Conservation (phyloP, 2,113 vertebrate genomes). For the Xenopus laevis region DNA sequence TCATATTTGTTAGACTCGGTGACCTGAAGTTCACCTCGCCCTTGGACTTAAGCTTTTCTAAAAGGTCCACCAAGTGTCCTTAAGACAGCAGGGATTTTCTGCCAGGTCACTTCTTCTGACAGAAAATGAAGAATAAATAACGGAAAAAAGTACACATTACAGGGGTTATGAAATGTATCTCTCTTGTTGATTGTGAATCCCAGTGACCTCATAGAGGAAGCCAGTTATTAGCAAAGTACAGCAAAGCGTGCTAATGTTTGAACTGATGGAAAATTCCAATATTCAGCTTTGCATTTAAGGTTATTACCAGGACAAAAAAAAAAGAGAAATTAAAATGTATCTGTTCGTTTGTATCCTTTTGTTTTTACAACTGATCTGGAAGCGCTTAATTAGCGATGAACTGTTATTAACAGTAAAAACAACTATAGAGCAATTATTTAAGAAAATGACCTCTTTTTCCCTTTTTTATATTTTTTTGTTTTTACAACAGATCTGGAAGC, state of each 20-base stretch:
- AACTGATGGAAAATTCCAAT: constrained; percentile 10
- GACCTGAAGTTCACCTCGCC: constrained; percentile 98
- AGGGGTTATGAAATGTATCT: constrained; percentile 70
- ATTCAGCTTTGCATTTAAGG: no score
- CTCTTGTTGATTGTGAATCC: constrained; percentile 60
- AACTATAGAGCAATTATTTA: no score
- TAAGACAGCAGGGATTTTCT: constrained; percentile 72
- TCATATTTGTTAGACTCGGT: constrained; percentile 98
- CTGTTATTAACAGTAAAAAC: no score
- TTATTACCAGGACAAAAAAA: no score
- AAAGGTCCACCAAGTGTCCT: constrained; percentile 76
- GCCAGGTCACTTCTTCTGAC: constrained; percentile 75
- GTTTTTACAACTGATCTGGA: no score
- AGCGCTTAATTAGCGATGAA: no score
- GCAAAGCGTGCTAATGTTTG: background rate
- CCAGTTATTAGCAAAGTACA: constrained; percentile 4
- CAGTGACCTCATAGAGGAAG: constrained; percentile 37
- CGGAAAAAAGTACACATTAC: constrained; percentile 72
- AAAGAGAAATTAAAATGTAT: no score
- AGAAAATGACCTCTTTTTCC: background rate
- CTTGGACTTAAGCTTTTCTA: constrained; percentile 93
- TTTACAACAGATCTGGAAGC: constrained; percentile 29
- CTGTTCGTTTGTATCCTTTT: no score
- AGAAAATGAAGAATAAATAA: constrained; percentile 63
- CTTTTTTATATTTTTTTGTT: background rate